A percentile compares a stretch with the other conserved stretches of the same genome.
Conservation (phyloP, 2,113 vertebrate genomes). For the Amazona vittata region DNA sequence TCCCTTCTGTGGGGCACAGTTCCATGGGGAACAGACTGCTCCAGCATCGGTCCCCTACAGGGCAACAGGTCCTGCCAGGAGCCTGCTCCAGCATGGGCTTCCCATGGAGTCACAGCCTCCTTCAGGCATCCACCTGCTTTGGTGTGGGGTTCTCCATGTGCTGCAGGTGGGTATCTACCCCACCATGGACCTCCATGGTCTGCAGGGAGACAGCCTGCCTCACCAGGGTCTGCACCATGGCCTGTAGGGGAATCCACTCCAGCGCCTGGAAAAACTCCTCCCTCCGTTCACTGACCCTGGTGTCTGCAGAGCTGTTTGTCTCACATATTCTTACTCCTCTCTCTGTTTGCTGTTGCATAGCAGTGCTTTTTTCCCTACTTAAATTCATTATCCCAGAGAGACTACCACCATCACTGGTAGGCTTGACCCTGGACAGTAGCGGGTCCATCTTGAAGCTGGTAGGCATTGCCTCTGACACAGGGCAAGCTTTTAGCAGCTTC, state of each 20-base stretch:
- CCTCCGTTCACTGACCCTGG: not conserved
- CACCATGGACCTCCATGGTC: not conserved
- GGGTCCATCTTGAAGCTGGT: not conserved
- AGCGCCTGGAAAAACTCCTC: not conserved
- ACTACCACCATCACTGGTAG: not conserved
- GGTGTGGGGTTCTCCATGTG: not conserved
- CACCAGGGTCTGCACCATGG: not conserved
- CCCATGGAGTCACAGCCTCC: not conserved
- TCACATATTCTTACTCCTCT: not conserved
- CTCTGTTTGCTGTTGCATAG: not conserved
- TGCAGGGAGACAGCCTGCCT: not conserved
- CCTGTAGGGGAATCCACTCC: not conserved
- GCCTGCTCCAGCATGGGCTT: not conserved
- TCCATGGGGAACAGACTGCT: not conserved
- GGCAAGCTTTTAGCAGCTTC: not conserved
- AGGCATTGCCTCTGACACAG: not conserved
- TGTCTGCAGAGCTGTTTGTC: not conserved
- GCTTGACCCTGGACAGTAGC: not conserved
- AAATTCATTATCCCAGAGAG: not conserved
- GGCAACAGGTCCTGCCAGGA: not conserved
- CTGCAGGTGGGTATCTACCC: not conserved
- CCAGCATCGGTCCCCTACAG: not conserved
- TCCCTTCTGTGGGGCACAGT: not conserved
- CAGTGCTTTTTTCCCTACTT: not conserved
- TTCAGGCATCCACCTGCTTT: not conserved